Evolutionary conservation across 64 coral and sea anemone species (phyloP), one percentile per base, ranked within the genome.

Genomic region (Montipora efflorescens): DNA sequence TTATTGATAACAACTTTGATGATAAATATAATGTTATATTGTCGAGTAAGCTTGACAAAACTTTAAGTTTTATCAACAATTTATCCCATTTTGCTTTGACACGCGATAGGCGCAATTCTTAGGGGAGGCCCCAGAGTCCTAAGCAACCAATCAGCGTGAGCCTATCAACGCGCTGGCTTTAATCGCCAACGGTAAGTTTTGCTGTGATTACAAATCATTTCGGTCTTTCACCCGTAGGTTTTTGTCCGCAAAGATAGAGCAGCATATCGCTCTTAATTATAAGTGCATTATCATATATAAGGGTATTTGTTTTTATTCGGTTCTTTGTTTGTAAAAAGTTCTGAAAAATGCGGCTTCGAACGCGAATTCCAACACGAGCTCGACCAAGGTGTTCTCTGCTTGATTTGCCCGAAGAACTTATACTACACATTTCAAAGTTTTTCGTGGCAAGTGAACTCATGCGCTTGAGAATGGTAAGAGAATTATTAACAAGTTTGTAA

Each of bases 321-420:
- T 72, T 45, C 2, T 86, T 64, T 70, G 19, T 86, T 71, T 5
- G 14, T 68, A 23, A 52, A 7, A 46, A 80, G 45, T 13, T 22
- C 8, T 43, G 52, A 93, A 73, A 68, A 52, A 93, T 93, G 92
- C 88, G 57, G 69, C 85, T 93, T 68, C 85, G 84, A 93, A 88
- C 76, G 28, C 68, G 76, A 25, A 93, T 85, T 88, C 46, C 87
- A 71, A 79, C 79, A 70, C 44, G 76, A 47, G 61, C 83, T 77
- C 83, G 92, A 2, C 50, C 90, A 28, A 12, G 90, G 43, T 68
- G 84, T 48, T 93, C 92, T 44, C 66, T 93, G 44, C 77, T 93
- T 28, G 74, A 90, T 66, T 58, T 98, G 48, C 96, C 96, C 5
- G 96, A 98, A 89, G 96, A 98, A 90, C 84, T 98, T 8, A 52